These are phyloP conservation scores for Chrysomallon squamiferum DNA, from an alignment of 1,140 invertebrate genomes.

Conservation along the genomic window DNA sequence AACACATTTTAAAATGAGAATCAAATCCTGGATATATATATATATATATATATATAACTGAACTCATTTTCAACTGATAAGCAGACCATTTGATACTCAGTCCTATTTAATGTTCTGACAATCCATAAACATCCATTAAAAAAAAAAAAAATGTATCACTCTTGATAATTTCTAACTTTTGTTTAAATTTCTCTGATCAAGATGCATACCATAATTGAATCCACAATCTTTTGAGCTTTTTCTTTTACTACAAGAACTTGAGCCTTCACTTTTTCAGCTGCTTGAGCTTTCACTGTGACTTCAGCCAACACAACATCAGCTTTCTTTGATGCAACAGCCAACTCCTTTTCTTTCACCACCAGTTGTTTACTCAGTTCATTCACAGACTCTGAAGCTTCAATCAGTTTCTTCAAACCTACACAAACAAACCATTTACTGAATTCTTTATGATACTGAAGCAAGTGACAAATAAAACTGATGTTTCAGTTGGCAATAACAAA, in stretches of 20 bases:
- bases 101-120: too few species aligned
- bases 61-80: too few species aligned
- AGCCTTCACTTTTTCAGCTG: slow-evolving; percentile 94
- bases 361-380: slow-evolving; percentile 91
- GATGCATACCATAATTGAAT: slow-evolving; percentile 76
- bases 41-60: too few species aligned
- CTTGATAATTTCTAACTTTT: too few species aligned
- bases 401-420: slow-evolving; percentile 83
- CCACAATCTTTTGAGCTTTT: slow-evolving; percentile 90
- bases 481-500: background rate
- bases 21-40: too few species aligned
- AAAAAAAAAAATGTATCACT: too few species aligned
- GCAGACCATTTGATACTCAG: too few species aligned
- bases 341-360: slow-evolving; percentile 91
- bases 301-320: slow-evolving; percentile 75
- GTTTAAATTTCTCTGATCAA: too few species aligned
- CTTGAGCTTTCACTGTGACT: slow-evolving; percentile 89
- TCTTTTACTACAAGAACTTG: slow-evolving; percentile 95
- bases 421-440: background rate
- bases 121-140: too few species aligned
- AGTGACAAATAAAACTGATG: background rate
- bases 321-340: slow-evolving; percentile 87
- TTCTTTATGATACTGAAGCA: background rate
- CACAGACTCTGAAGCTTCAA: slow-evolving; percentile 93
- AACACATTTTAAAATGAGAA: too few species aligned